Percentiles rank a stretch among this genome's conserved stretches.
Conservation (phyloP, 2,888 invertebrate genomes). For the Carabus problematicus region DNA sequence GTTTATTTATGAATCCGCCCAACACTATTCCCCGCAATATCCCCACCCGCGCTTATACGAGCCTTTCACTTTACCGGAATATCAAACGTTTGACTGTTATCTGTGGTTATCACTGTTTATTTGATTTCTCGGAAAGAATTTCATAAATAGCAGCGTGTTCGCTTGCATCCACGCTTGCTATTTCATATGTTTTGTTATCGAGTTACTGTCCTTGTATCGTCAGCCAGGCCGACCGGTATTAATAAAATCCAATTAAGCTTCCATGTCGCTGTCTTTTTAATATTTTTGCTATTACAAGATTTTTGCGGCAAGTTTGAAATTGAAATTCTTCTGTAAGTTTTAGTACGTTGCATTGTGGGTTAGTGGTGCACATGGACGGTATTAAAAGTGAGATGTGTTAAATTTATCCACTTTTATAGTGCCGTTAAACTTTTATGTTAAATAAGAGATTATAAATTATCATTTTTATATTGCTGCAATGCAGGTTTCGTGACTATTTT, state of each 20-base stretch:
- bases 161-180: not conserved
- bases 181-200: too few relatives aligned
- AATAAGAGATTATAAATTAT: too few relatives aligned
- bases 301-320: conserved; percentile 6
- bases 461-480: too few relatives aligned
- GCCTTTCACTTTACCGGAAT: too few relatives aligned
- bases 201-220: too few relatives aligned
- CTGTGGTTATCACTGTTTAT: conserved; percentile 5
- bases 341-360: conserved; percentile 7
- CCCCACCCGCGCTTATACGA: not conserved
- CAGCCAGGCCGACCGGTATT: not conserved
- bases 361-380: not conserved
- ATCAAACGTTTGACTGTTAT: too few relatives aligned
- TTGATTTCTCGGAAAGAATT: conserved; percentile 8
- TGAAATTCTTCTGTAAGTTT: conserved; percentile 1
- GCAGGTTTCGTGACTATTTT: too few relatives aligned
- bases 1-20: conserved; percentile 18
- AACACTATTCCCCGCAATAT: not conserved
- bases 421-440: too few relatives aligned
- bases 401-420: too few relatives aligned
- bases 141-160: not conserved
- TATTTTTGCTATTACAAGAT: conserved; percentile 4
- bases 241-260: conserved; percentile 11
- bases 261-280: conserved; percentile 3
- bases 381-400: too few relatives aligned